A percentile compares a stretch with the other conserved stretches of the same genome.
Conservation (phyloP, 2,888 invertebrate genomes). For the Empis livida region DNA sequence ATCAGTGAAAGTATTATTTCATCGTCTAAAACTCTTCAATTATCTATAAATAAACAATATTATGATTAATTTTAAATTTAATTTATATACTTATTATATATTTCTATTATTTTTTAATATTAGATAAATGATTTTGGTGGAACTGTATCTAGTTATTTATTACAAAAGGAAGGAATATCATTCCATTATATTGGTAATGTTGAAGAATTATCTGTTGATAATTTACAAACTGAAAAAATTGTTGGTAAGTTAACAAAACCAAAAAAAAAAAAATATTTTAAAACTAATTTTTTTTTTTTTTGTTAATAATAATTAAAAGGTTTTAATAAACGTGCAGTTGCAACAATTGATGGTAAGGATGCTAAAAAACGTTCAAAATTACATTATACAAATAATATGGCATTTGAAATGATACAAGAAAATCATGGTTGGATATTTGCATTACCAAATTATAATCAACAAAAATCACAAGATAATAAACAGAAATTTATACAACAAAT, state of each 20-base stretch:
- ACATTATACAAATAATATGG: constrained; percentile 44
- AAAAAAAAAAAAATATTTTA: neutral
- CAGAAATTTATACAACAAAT: constrained; percentile 25
- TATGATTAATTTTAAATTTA: neutral
- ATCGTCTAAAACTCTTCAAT: too few species aligned
- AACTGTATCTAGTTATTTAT: constrained; percentile 24
- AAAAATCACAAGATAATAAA: constrained; percentile 21
- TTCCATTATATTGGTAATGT: constrained; percentile 49
- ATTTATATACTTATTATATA: neutral
- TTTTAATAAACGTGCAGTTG: constrained; percentile 48
- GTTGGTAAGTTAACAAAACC: constrained; percentile 25
- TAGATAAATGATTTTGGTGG: constrained; percentile 25
- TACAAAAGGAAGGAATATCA: constrained; percentile 44
- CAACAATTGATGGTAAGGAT: constrained; percentile 49
- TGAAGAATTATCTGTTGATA: constrained; percentile 40
- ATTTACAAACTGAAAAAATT: constrained; percentile 27
- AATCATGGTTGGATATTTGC: constrained; percentile 32
- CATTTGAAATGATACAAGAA: constrained; percentile 49
- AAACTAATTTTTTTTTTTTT: neutral
- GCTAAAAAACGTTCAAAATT: constrained; percentile 46
- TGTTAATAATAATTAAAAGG: constrained; percentile 26
- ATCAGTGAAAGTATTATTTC: too few species aligned
- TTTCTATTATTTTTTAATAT: neutral
- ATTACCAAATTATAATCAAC: constrained; percentile 25
- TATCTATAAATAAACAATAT: too few species aligned